A percentile compares a stretch with the other conserved stretches of the same genome.
phyloP scores from a whole-genome alignment of 2,888 invertebrate genomes.

The Meiosimyza decipiens region DNA sequence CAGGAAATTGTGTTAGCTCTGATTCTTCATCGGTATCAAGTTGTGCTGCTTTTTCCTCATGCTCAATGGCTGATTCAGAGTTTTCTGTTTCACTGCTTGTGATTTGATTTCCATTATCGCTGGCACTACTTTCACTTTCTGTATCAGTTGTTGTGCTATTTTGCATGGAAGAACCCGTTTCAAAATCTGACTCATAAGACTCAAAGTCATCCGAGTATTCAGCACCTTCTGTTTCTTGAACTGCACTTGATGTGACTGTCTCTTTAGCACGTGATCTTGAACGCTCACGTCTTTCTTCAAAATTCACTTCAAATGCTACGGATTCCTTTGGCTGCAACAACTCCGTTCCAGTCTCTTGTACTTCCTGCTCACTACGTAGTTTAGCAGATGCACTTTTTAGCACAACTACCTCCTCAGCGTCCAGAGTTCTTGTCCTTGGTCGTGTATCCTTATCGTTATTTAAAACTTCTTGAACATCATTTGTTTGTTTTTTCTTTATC shows the following conservation, averaged over 20 bases:
- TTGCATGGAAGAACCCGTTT: conserved; percentile 56
- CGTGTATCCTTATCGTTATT: conserved; percentile 7
- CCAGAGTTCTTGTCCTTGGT: conserved; percentile 55
- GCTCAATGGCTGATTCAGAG: conserved; percentile 15
- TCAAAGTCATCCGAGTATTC: conserved; percentile 71
- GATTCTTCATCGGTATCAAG: conserved; percentile 50
- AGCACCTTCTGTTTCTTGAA: conserved; percentile 46
- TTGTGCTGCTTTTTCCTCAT: conserved; percentile 37
- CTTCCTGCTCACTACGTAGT: conserved; percentile 48
- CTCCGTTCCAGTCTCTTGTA: conserved; percentile 27
- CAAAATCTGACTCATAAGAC: conserved; percentile 72
- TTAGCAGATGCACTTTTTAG: conserved; percentile 54
- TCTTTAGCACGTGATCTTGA: conserved; percentile 6
- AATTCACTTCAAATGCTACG: conserved; percentile 63
- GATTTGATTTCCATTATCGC: conserved; percentile 24
- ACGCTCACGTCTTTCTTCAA: conserved; percentile 43
- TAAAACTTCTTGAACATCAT: neutral
- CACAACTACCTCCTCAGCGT: conserved; percentile 58
- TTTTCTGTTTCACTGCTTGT: conserved; percentile 33
- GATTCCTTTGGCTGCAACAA: conserved; percentile 50
- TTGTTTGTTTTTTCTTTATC: neutral
- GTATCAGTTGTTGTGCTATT: conserved; percentile 35
- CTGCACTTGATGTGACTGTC: conserved; percentile 15
- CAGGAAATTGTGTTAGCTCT: conserved; percentile 60
- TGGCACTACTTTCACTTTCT: conserved; percentile 7